These are phyloP conservation scores for Podarcis lilfordi DNA, from an alignment of 2,797 vertebrate species.

Conservation along the genomic window DNA sequence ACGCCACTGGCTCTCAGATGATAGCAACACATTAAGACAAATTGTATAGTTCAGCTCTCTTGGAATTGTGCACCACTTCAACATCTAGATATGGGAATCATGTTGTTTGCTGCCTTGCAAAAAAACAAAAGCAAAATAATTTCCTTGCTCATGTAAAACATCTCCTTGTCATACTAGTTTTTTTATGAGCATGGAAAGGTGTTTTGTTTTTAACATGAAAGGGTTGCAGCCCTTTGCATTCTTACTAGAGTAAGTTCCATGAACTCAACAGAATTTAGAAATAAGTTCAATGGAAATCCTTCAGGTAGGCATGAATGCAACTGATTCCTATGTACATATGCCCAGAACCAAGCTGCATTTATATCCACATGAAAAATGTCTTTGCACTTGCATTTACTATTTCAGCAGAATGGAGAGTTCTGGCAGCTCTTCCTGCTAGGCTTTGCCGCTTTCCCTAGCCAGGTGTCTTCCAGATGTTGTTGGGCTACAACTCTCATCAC, in stretches of 20 bases:
- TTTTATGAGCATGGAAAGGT: neutral
- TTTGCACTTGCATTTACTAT: neutral
- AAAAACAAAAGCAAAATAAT: neutral
- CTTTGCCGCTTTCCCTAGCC: neutral
- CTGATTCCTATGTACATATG: neutral
- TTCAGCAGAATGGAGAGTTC: neutral
- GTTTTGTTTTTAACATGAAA: neutral
- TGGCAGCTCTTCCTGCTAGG: neutral
- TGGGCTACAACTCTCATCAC: too few species aligned
- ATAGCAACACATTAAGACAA: neutral
- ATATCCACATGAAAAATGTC: neutral
- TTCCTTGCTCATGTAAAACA: neutral
- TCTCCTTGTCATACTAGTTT: neutral
- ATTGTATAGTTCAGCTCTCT: neutral
- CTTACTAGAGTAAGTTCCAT: neutral
- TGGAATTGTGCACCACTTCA: neutral
- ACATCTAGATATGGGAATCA: neutral
- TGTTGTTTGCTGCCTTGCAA: neutral
- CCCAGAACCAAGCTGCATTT: neutral
- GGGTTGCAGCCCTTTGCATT: neutral
- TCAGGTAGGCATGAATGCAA: neutral
- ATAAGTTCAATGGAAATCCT: neutral
- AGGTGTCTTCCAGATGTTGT: too few species aligned
- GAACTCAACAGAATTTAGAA: neutral
- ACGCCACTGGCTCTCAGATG: neutral